A percentile compares a stretch with the other conserved stretches of the same genome.
Conservation (phyloP, 1,140 invertebrate genomes). For the Apocrypta bakeri region DNA sequence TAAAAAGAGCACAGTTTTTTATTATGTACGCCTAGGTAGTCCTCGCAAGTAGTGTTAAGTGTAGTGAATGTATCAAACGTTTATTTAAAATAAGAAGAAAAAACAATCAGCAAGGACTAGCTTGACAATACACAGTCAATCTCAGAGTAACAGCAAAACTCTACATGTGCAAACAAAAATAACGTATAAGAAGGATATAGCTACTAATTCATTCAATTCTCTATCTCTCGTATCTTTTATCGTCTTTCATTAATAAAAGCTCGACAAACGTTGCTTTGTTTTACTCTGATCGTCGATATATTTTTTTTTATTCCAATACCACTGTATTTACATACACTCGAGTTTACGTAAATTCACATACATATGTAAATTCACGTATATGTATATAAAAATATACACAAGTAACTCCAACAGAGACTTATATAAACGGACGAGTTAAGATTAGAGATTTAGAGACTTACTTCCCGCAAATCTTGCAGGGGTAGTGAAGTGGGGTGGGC, state of each 20-base stretch:
- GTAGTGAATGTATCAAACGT: neutral
- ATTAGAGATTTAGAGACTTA: constrained; percentile 80
- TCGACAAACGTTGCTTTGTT: constrained; percentile 2
- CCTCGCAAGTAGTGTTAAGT: neutral
- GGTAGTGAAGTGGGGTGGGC: constrained; percentile 80
- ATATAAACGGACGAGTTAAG: constrained; percentile 48
- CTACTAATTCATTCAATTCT: constrained; percentile 45
- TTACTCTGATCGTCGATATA: neutral
- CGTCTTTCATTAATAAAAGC: constrained; percentile 28
- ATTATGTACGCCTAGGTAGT: neutral
- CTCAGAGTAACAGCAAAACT: constrained; percentile 14
- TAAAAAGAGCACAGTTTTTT: too few species aligned
- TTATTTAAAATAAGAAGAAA: neutral
- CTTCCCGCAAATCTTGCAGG: constrained; percentile 98
- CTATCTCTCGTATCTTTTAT: constrained; percentile 52
- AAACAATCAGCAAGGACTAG: neutral
- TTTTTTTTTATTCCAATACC: too few species aligned
- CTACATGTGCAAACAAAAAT: constrained; percentile 29
- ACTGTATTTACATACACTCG: neutral
- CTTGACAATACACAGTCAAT: neutral
- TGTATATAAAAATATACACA: neutral
- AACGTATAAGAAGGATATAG: constrained; percentile 26
- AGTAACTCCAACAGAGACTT: neutral
- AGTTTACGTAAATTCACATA: neutral
- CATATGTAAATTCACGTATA: neutral